These are phyloP conservation scores for Mycteria americana DNA, from an alignment of 2,797 vertebrate species.

Conservation along the genomic window DNA sequence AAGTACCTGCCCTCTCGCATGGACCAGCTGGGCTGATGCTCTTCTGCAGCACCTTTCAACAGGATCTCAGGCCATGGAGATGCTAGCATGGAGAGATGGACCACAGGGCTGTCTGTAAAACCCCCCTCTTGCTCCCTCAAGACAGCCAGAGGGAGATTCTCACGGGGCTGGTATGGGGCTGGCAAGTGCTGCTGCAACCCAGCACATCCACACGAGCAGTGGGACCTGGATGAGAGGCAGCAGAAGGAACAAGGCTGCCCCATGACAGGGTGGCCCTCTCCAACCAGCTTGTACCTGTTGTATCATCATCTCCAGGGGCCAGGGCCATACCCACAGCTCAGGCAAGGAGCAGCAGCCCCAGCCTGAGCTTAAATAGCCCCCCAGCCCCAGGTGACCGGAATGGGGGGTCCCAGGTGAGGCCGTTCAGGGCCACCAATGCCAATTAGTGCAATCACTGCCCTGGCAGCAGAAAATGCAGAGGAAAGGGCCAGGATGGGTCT, in stretches of 20 bases:
- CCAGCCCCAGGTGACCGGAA: not conserved
- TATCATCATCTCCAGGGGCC: too few species aligned
- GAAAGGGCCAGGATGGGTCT: not conserved
- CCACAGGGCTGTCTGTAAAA: not conserved
- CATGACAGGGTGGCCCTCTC: not conserved
- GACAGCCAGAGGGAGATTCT: not conserved
- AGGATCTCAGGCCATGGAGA: not conserved
- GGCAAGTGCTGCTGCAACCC: not conserved
- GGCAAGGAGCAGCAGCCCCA: not conserved
- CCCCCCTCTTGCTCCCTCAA: fast-evolving
- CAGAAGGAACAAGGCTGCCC: not conserved
- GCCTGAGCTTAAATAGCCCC: not conserved
- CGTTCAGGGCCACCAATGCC: fast-evolving
- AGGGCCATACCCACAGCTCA: not conserved
- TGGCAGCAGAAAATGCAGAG: not conserved
- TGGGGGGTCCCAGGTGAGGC: not conserved
- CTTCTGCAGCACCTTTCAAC: not conserved
- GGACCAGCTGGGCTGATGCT: not conserved
- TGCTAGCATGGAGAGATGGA: not conserved
- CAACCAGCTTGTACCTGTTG: not conserved
- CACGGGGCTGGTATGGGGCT: fast-evolving
- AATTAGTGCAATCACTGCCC: not conserved
- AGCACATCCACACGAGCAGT: fast-evolving
- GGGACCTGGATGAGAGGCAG: fast-evolving
- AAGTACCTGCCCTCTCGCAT: not conserved